phyloP scores from a whole-genome alignment of 2,113 vertebrate species.

The Serilophus lunatus region DNA sequence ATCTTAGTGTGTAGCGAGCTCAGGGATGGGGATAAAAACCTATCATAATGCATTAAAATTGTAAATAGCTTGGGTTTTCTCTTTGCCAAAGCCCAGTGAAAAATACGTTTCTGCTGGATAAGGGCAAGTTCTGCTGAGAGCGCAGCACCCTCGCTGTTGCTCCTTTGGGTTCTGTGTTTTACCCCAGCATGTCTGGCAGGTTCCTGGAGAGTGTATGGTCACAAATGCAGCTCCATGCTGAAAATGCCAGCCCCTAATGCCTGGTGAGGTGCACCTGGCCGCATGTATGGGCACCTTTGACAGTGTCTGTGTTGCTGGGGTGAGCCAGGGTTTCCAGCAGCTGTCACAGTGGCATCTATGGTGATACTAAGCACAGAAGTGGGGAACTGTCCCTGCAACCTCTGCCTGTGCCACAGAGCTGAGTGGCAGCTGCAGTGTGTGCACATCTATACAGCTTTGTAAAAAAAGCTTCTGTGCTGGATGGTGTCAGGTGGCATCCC shows the following conservation, averaged over 20 bases:
- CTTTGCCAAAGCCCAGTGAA: background rate
- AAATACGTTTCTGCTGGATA: background rate
- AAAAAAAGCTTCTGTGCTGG: background rate
- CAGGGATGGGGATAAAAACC: background rate
- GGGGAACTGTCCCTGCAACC: background rate
- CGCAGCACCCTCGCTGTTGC: rapidly evolving
- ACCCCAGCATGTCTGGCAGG: background rate
- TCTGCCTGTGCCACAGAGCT: rapidly evolving
- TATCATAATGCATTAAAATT: background rate
- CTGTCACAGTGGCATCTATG: background rate
- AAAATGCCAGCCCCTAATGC: background rate
- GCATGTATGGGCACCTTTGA: background rate
- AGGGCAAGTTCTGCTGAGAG: background rate
- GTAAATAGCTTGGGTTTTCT: background rate
- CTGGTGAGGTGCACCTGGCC: background rate
- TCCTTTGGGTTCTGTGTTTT: background rate
- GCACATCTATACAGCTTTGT: background rate
- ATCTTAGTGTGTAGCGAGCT: background rate
- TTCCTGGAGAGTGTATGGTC: background rate
- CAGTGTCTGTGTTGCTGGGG: background rate
- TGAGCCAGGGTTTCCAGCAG: rapidly evolving
- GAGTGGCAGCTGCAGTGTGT: rapidly evolving
- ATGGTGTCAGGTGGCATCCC: background rate
- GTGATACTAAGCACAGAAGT: background rate
- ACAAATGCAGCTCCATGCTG: background rate